phyloP scores from a whole-genome alignment of 53 echinoderm and acorn worm genomes.

The Echinometra lucunter region DNA sequence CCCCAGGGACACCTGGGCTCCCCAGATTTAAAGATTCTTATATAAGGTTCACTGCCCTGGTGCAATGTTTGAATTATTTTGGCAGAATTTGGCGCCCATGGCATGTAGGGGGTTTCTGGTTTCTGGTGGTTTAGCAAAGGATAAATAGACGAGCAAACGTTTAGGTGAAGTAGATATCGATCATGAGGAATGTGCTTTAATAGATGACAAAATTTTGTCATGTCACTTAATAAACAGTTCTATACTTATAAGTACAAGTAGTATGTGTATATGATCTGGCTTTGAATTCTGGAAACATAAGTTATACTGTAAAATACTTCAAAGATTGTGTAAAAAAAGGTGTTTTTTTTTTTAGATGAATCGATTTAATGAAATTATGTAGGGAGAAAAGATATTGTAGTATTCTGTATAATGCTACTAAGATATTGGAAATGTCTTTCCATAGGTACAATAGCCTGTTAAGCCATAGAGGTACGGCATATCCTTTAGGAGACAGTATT shows the following conservation, averaged over 20 bases:
- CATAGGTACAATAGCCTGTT: neutral
- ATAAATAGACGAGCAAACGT: neutral
- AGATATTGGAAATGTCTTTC: neutral
- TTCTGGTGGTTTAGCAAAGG: slow-evolving; percentile 47
- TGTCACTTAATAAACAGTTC: neutral
- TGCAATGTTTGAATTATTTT: no score
- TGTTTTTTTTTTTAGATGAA: neutral
- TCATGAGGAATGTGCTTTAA: neutral
- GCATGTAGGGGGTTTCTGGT: neutral
- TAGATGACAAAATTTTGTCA: neutral
- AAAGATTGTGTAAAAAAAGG: neutral
- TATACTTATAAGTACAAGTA: no score
- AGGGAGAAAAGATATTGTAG: neutral
- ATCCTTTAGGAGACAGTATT: no score
- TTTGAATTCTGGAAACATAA: no score
- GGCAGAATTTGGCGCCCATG: no score
- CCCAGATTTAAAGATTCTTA: no score
- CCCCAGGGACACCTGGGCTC: no score
- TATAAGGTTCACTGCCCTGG: no score
- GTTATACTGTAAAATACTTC: neutral
- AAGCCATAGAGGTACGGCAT: no score
- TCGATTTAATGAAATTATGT: neutral
- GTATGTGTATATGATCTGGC: no score
- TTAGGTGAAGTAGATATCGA: neutral
- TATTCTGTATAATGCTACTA: neutral